phyloP scores from a whole-genome alignment of 2,888 invertebrate species.

The Caenorhabditis sp. region DNA sequence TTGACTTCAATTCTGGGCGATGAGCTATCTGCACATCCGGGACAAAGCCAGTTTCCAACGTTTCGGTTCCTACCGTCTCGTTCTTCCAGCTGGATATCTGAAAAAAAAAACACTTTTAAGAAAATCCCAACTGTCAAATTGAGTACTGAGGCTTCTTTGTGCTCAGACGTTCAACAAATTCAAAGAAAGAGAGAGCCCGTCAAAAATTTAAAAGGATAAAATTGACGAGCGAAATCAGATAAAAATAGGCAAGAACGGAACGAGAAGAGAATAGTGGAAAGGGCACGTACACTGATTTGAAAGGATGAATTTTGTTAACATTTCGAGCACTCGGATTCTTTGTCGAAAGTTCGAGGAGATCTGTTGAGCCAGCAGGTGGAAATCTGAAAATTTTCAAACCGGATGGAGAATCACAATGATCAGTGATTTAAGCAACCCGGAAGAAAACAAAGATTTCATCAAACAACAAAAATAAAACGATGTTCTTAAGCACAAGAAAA shows the following conservation, averaged over 20 bases:
- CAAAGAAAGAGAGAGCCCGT: not conserved
- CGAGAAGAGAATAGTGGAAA: conserved; percentile 1
- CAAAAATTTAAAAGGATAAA: conserved; percentile 1
- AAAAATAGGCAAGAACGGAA: conserved; percentile 20
- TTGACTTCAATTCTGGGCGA: too few relatives aligned
- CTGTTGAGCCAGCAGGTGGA: not conserved
- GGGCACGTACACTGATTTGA: conserved; percentile 19
- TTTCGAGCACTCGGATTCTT: not conserved
- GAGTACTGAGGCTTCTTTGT: not conserved
- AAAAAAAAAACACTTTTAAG: too few relatives aligned
- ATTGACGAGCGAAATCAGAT: conserved; percentile 20
- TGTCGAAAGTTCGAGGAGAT: conserved; percentile 1
- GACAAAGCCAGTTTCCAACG: too few relatives aligned
- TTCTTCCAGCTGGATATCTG: too few relatives aligned
- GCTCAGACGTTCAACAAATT: not conserved
- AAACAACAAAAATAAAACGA: conserved; percentile 10
- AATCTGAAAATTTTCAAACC: too few relatives aligned
- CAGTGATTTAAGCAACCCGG: not conserved
- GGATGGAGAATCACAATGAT: not conserved
- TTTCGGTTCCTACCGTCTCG: too few relatives aligned
- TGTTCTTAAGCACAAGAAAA: conserved; percentile 5
- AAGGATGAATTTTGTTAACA: not conserved
- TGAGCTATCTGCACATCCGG: too few relatives aligned
- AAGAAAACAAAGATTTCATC: not conserved
- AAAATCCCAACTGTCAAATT: too few relatives aligned